These are phyloP conservation scores for Acanthosepion pharaonis DNA, from an alignment of 2,888 invertebrate species.

Conservation along the genomic window DNA sequence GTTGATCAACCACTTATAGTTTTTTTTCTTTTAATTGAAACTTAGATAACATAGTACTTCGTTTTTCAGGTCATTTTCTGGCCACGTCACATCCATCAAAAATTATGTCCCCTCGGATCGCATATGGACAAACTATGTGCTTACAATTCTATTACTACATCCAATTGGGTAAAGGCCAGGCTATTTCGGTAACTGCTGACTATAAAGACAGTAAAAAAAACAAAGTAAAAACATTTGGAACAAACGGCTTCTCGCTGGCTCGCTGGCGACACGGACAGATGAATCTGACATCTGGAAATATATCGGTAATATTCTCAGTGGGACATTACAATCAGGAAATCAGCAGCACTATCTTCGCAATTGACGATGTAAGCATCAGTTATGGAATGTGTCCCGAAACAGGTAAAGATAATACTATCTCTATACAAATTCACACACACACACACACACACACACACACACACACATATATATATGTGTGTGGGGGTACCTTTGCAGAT, in stretches of 20 bases:
- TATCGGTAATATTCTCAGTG: not conserved
- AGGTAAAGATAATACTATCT: not conserved
- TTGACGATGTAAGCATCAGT: not conserved
- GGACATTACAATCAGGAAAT: not conserved
- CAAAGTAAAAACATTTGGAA: not conserved
- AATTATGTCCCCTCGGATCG: not conserved
- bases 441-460: not conserved
- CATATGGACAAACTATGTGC: not conserved
- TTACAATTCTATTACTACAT: slow-evolving; percentile 2
- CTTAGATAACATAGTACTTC: not conserved
- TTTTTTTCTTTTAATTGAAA: not conserved
- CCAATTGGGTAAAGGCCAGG: not conserved
- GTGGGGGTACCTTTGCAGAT: too few species aligned
- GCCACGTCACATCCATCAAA: not conserved
- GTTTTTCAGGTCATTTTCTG: not conserved
- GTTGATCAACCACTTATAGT: too few species aligned
- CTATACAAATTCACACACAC: not conserved
- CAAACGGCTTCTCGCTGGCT: not conserved
- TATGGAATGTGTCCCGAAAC: not conserved
- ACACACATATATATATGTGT: not conserved
- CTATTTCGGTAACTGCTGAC: not conserved
- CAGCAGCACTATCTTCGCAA: not conserved
- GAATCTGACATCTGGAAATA: not conserved
- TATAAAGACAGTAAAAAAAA: not conserved
- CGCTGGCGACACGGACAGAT: not conserved